Base-by-base conservation (phyloP, 2,888 invertebrate species). In the Mythimna lalbum region DNA sequence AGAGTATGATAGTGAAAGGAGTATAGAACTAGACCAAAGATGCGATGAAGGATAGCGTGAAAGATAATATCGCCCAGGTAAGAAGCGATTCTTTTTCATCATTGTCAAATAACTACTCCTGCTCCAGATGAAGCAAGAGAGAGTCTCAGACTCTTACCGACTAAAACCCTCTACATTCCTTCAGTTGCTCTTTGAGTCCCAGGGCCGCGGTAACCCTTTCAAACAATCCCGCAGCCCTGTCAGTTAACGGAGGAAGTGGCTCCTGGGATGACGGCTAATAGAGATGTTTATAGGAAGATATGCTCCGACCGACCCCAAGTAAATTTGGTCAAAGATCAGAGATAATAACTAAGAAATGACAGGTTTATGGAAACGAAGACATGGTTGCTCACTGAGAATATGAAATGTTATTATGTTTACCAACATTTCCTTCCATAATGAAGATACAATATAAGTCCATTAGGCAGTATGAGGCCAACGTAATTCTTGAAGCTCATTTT, bases 401-500 rank as follows among this genome's bases (percentile, higher is more conserved):
- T 1, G 4, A 65, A 63, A 53, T 63, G n/a, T 49, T 49, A 62
- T 69, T 36, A 62, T 64, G 39, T 66, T 36, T 33, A 33, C 36
- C 39, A 31, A 33, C 21, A 10, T 73, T 52, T 57, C 23, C 43
- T 5, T 56, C n/a, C 61, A 72, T 43, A 49, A 36, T 63, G 43
- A 61, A 73, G 21, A 73, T 59, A 73, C 56, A 66, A 76, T 70
- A 66, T 31, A 69, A 85, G 63, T 71, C 70, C 64, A 83, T 86
- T 74, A 80, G 67, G 56, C 69, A 69, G 60, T 59, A 55, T 63
- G 23, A 73, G 50, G n/a, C 60, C 50, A 72, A 50, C 63, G 31
- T 73, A 66, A 70, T 71, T 74, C 71, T 71, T 65, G 33, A 64
- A 61, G 68, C 73, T 56, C 63, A 84, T 81, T 80, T 79, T 81